A percentile compares a stretch with the other conserved stretches of the same genome.
Conservation (phyloP, 2,797 vertebrate species). For the Cryptoblepharus egeriae region DNA sequence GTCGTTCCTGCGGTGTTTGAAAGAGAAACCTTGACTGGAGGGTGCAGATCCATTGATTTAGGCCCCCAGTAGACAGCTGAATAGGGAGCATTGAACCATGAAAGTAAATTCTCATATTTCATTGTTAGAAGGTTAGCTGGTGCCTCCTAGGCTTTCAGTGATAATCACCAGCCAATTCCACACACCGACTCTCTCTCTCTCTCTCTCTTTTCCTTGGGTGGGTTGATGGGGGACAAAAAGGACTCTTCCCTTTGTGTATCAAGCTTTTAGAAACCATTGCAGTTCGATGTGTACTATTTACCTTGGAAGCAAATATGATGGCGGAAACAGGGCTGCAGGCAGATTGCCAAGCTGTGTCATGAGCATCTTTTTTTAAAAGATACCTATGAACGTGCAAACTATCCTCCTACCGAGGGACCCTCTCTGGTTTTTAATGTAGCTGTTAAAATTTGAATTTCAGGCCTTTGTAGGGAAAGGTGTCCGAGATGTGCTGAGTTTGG, state of each 20-base stretch:
- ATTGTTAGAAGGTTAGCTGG: conserved; percentile 90
- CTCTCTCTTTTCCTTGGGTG: neutral
- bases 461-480: too few species aligned
- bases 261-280: conserved; percentile 71
- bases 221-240: conserved; percentile 60
- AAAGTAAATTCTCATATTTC: conserved; percentile 99
- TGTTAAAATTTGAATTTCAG: too few species aligned
- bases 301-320: neutral
- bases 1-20: conserved; percentile 83
- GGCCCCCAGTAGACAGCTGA: conserved; percentile 86
- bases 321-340: neutral
- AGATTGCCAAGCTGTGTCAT: neutral
- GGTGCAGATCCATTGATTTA: conserved; percentile 94
- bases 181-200: conserved; percentile 79
- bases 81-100: conserved; percentile 88
- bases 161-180: conserved; percentile 89
- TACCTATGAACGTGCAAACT: too few species aligned
- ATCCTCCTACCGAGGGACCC: too few species aligned
- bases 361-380: too few species aligned
- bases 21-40: conserved; percentile 90
- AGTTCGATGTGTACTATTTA: conserved; percentile 50
- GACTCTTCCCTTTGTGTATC: conserved; percentile 77
- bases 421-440: too few species aligned
- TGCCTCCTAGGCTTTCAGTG: conserved; percentile 83
- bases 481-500: too few species aligned